Percentiles rank a stretch among this genome's conserved stretches.
Conservation (phyloP, 2,113 vertebrate species). For the Calyptomena viridis region DNA sequence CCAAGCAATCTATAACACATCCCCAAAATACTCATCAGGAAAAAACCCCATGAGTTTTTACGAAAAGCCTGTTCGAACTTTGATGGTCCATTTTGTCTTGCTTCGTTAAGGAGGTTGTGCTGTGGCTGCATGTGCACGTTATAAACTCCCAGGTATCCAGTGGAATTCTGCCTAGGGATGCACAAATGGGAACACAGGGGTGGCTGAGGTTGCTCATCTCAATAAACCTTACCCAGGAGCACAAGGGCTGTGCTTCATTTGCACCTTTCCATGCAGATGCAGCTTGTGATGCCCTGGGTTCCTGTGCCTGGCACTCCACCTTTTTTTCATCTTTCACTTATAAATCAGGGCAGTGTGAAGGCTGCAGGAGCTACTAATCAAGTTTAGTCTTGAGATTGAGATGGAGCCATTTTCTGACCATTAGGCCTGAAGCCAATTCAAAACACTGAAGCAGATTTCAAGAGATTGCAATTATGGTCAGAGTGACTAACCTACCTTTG, state of each 20-base stretch:
- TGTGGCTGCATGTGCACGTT: neutral
- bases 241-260: neutral
- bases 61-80: neutral
- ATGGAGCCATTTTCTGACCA: neutral
- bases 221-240: neutral
- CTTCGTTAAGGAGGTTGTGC: neutral
- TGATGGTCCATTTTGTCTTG: neutral
- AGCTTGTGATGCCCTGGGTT: neutral
- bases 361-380: neutral
- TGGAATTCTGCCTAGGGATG: neutral
- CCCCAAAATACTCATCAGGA: neutral
- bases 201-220: neutral
- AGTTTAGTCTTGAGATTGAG: neutral
- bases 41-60: neutral
- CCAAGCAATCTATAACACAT: neutral
- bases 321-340: neutral
- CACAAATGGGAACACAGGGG: neutral
- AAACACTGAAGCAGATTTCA: neutral
- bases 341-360: neutral
- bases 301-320: neutral
- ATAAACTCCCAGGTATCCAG: neutral
- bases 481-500: conserved; percentile 34
- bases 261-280: neutral
- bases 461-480: neutral
- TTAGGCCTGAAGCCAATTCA: neutral